Base-by-base conservation (phyloP, 2,797 vertebrate genomes). In the Diplodus sargus region DNA sequence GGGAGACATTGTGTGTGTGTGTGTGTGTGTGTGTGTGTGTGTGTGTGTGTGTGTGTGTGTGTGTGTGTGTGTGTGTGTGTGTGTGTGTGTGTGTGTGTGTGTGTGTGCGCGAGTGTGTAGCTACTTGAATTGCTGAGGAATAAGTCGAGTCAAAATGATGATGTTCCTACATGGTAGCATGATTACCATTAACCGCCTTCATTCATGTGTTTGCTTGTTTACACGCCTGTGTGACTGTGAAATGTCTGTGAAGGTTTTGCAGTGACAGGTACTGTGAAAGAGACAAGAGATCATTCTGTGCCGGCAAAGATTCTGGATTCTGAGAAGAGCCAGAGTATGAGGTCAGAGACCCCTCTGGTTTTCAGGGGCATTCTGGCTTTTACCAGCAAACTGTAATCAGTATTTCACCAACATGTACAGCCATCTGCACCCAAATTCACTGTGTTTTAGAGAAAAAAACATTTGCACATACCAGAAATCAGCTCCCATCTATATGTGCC, bases 1-100 rank as follows among this genome's bases (percentile, higher is more conserved):
- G 74, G 70, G 58, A 84, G 67, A 71, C 4, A 58, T 73, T 58
- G 14, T 43, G 39, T 51, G 43, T 22, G 52, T 74, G 58, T 52
- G 45, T 53, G n/a, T 57, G n/a, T 49, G 28, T 59, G 74, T 34
- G 66, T 25, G 30, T 57, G 51, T 60, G 45, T 53, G 56, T 61
- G 60, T 54, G 64, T 39, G 2, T 1, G 12, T 58, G 49, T 42
- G 2, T 1, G 12, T 58, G 49, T 42, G 2, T 1, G 12, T 58
- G 49, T 42, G 12, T 58, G 49, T 58, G 14, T 43, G 39, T 51
- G 43, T 22, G 52, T 74, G 58, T 52, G 45, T 53, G n/a, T 57
- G n/a, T 49, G 28, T 59, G 74, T 34, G 66, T 25, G 30, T 57
- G 51, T 60, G 45, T 53, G 56, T 61, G 60, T 54, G 64, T 39